A percentile compares a stretch with the other conserved stretches of the same genome.
Evolutionary conservation across 2,113 vertebrate genomes (phyloP).

Genomic region (Oryzias melastigma): DNA sequence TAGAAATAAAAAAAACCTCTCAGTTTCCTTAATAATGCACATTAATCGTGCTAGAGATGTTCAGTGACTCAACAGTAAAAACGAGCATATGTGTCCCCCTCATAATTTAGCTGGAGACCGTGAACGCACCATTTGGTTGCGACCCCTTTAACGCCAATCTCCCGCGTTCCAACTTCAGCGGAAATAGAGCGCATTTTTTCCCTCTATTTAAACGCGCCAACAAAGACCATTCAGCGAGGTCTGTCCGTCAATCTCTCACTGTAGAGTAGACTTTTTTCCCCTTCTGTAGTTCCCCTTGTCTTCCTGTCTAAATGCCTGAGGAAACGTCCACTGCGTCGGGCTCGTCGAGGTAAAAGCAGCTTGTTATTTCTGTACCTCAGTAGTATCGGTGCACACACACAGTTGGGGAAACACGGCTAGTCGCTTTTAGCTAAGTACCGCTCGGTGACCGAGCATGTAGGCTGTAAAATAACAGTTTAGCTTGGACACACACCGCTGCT

Average conservation of each 20-base stretch:
- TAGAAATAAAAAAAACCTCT: too few species aligned
- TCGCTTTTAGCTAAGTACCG: conserved; percentile 14
- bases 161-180: conserved; percentile 74
- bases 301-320: conserved; percentile 69
- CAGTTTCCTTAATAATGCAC: too few species aligned
- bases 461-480: background rate
- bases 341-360: conserved; percentile 60
- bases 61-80: too few species aligned
- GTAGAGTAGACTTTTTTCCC: too few species aligned
- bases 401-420: conserved; percentile 11
- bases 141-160: conserved; percentile 74
- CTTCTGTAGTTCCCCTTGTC: background rate
- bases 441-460: background rate
- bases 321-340: conserved; percentile 64
- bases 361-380: background rate
- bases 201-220: conserved; percentile 83
- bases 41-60: too few species aligned
- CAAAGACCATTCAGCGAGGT: conserved; percentile 42
- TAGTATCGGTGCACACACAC: background rate
- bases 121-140: conserved; percentile 16
- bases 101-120: fast-evolving
- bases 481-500: background rate
- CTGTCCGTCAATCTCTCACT: background rate
- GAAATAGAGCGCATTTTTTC: conserved; percentile 66
- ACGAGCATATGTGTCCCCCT: too few species aligned